phyloP scores from a whole-genome alignment of 2,797 vertebrate species.

The Hippocampus kuda region DNA sequence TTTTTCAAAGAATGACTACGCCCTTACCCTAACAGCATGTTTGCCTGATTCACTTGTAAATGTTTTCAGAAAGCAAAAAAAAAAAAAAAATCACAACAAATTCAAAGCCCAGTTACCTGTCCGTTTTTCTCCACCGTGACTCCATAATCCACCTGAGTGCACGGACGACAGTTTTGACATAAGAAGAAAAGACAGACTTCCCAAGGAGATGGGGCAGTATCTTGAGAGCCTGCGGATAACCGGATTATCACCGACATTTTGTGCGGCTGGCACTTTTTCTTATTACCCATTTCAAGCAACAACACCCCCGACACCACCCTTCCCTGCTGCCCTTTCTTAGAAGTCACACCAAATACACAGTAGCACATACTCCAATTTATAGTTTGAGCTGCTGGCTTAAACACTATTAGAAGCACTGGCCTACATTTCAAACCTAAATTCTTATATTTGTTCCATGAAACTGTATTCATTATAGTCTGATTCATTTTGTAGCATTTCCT shows the following conservation, averaged over 20 bases:
- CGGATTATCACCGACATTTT: constrained; percentile 60
- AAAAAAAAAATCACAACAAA: too few relatives aligned
- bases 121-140: constrained; percentile 56
- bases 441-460: too few relatives aligned
- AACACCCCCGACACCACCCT: neutral
- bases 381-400: neutral
- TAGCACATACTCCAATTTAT: constrained; percentile 11
- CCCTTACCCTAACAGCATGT: too few relatives aligned
- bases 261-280: constrained; percentile 62
- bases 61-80: too few relatives aligned
- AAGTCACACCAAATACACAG: constrained; percentile 49
- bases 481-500: too few relatives aligned
- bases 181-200: constrained; percentile 62
- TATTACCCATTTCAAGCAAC: constrained; percentile 39
- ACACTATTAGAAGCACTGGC: neutral
- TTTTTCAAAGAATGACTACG: too few relatives aligned
- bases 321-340: constrained; percentile 44
- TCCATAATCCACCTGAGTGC: constrained; percentile 68
- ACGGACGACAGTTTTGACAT: constrained; percentile 67
- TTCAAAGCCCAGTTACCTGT: constrained; percentile 37
- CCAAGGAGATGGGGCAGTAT: constrained; percentile 58
- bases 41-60: too few relatives aligned
- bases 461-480: too few relatives aligned
- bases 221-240: constrained; percentile 59
- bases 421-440: neutral